phyloP scores from a whole-genome alignment of 2,888 invertebrate species.

The Idaea aversata region DNA sequence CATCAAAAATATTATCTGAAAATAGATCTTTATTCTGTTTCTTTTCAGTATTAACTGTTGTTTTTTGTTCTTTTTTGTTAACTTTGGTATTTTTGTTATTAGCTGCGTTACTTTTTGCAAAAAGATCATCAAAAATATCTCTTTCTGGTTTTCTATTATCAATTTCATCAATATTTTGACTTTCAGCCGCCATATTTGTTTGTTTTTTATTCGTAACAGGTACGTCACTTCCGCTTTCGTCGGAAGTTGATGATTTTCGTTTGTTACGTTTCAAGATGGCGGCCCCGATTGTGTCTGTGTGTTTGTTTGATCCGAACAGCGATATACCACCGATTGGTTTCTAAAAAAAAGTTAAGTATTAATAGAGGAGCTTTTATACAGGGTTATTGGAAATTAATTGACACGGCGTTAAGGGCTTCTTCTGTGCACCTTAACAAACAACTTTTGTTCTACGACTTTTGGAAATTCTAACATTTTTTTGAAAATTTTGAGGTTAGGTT shows the following conservation, averaged over 20 bases:
- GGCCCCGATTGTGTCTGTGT: conserved; percentile 63
- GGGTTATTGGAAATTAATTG: no score
- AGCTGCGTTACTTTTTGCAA: conserved; percentile 48
- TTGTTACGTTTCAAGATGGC: conserved; percentile 62
- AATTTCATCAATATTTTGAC: conserved; percentile 18
- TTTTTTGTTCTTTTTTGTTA: conserved; percentile 24
- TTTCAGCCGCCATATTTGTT: conserved; percentile 10
- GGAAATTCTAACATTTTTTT: no score
- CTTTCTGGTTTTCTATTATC: conserved; percentile 36
- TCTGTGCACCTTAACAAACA: no score
- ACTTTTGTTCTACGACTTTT: no score
- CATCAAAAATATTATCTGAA: conserved; percentile 69
- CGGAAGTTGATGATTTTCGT: conserved; percentile 51
- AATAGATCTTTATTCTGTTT: conserved; percentile 51
- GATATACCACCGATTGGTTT: conserved; percentile 82
- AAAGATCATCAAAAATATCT: conserved; percentile 63
- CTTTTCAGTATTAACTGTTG: conserved; percentile 19
- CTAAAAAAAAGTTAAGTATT: conserved; percentile 50
- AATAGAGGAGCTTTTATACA: no score
- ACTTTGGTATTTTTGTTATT: conserved; percentile 20
- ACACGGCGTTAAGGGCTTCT: no score
- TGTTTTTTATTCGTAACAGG: conserved; percentile 16
- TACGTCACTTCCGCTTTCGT: conserved; percentile 40
- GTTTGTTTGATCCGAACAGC: conserved; percentile 72
- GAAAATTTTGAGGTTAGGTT: no score